A percentile compares a stretch with the other conserved stretches of the same genome.
Evolutionary conservation across 2,888 invertebrate genomes (phyloP).

Genomic region (Meloe dianella): DNA sequence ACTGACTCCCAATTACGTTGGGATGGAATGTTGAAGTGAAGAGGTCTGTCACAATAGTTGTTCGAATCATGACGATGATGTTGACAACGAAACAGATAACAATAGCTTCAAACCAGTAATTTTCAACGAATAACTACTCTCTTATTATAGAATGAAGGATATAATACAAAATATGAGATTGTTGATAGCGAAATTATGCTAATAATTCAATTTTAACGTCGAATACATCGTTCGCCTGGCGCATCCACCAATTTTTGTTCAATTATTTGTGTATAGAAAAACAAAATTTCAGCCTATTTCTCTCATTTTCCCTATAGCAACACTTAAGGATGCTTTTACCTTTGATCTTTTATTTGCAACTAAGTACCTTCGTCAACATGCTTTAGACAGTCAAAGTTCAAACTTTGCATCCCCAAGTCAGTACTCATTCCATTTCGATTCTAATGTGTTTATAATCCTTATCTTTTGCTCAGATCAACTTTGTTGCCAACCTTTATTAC

Average conservation of each 20-base stretch:
- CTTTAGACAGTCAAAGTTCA: no score
- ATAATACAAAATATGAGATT: neutral
- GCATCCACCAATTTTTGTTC: neutral
- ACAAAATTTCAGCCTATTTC: no score
- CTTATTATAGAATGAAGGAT: no score
- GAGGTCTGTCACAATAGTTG: constrained; percentile 25
- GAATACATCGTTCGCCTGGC: neutral
- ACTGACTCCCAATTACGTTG: neutral
- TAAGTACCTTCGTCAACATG: no score
- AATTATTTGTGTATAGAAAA: neutral
- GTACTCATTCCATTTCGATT: no score
- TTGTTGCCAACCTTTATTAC: no score
- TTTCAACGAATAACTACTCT: neutral
- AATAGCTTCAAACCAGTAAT: neutral
- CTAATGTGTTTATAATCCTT: no score
- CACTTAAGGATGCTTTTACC: no score
- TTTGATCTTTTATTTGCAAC: no score
- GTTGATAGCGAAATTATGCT: neutral
- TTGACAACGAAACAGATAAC: neutral
- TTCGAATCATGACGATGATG: neutral
- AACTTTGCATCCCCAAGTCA: no score
- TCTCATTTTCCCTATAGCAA: no score
- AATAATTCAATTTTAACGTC: neutral
- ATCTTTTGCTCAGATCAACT: no score
- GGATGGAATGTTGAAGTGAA: constrained; percentile 1